Evolutionary conservation across 2,797 vertebrate species (phyloP), one percentile per base, ranked within the genome.

Genomic region (Centropyge bicolor): DNA sequence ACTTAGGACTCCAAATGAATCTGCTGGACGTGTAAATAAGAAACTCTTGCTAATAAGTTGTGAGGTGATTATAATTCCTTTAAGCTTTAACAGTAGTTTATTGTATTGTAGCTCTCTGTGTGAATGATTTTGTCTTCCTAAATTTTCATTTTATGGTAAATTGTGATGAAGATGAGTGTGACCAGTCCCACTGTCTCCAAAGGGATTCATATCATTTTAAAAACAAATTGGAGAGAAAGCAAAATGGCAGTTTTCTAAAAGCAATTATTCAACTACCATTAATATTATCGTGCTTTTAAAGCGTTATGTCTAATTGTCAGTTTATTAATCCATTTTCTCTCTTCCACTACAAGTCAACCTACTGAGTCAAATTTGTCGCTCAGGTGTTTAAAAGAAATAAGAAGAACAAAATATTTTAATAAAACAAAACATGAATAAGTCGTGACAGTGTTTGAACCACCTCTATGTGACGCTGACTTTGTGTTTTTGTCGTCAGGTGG

Each of bases 401-500:
- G 27, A 31, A 31, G 27, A 31, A 31, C 36, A 8, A 72, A 2
- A 52, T 27, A 10, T 46, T 27, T 10, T 11, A 19, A 13, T 12
- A 11, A 17, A 22, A 24, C 6, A 38, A 48, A 71, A 46, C 27
- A 54, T 8, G 5, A 61, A 11, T 22, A n/a, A 59, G 5, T 49
- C 17, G 8, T 41, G 22, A 14, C 2, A 3, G 4, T 68, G 1
- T 57, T 20, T n/a, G 13, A 45, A 36, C 4, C 31, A 51, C 14
- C 16, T 31, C 4, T 20, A 11, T 48, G 13, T 14, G 60, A 17
- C 35, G 22, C 24, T 52, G 1, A 6, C 6, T 20, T 41, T 51
- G 3, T 63, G 52, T 57, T 52, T 76, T 52, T 69, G 19, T 68
- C 7, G 55, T 24, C 82, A 96, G 95, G 87, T 96, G 80, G 82